Percentiles rank a stretch among this genome's conserved stretches.
Evolutionary conservation across 2,113 vertebrate species (phyloP).

Genomic region (Nothobranchius kuhntae): DNA sequence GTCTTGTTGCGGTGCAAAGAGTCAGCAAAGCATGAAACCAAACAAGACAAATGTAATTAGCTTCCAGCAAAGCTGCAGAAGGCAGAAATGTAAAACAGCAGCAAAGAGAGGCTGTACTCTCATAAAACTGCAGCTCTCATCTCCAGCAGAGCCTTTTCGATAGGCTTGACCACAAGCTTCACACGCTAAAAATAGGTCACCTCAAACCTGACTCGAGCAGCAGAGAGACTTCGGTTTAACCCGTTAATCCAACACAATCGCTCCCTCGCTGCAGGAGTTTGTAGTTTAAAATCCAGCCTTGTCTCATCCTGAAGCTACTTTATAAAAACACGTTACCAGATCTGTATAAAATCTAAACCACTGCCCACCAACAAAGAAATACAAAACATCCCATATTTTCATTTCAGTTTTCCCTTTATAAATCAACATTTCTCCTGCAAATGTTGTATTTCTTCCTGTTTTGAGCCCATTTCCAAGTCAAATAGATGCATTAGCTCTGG

Average conservation of each 20-base stretch:
- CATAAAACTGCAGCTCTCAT: not conserved
- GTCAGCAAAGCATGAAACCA: constrained; percentile 3
- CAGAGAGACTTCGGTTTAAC: not conserved
- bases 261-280: not conserved
- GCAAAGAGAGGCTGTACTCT: not conserved
- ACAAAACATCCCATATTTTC: no score
- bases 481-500: no score
- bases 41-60: constrained; percentile 6
- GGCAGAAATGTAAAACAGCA: not conserved
- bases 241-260: not conserved
- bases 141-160: not conserved
- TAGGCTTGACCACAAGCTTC: not conserved
- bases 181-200: not conserved
- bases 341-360: no score
- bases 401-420: no score
- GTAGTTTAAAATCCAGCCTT: no score
- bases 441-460: no score
- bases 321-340: not conserved
- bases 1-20: not conserved
- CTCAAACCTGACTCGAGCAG: not conserved
- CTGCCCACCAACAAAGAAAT: no score
- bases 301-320: not conserved
- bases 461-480: no score
- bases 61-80: not conserved
- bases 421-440: no score